A percentile compares a stretch with the other conserved stretches of the same genome.
Conservation (phyloP, 2,888 invertebrate genomes). For the Lepidocyrtoides sp. region DNA sequence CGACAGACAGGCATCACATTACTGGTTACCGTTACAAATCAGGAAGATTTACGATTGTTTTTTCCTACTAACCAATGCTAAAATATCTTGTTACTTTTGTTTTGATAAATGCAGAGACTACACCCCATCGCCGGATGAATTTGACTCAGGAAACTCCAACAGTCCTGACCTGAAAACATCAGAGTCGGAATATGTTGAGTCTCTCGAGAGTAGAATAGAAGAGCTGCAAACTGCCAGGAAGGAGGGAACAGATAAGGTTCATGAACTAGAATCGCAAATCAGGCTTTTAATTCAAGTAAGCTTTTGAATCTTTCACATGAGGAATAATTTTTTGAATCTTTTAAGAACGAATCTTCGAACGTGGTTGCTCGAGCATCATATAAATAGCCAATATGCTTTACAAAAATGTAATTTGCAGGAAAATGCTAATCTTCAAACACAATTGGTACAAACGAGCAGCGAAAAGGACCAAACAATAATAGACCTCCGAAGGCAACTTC, state of each 20-base stretch:
- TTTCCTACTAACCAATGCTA: too few relatives aligned
- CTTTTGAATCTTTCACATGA: neutral
- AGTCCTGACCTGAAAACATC: constrained; percentile 84
- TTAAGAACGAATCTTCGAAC: neutral
- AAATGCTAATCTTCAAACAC: constrained; percentile 91
- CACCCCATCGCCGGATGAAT: constrained; percentile 83
- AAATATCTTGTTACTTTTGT: too few relatives aligned
- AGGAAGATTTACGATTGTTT: too few relatives aligned
- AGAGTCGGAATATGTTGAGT: constrained; percentile 84
- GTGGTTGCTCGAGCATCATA: neutral
- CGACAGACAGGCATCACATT: too few relatives aligned
- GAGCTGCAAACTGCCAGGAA: constrained; percentile 82
- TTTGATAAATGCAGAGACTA: constrained; percentile 84
- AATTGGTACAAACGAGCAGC: constrained; percentile 89
- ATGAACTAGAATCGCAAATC: constrained; percentile 83
- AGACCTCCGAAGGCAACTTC: constrained; percentile 82
- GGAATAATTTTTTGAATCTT: too few relatives aligned
- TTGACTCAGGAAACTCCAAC: constrained; percentile 84
- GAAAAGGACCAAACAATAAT: constrained; percentile 91
- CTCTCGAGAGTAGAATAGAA: constrained; percentile 83
- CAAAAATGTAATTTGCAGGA: constrained; percentile 87
- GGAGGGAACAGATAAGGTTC: constrained; percentile 82
- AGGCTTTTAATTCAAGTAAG: constrained; percentile 83
- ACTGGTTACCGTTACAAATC: too few relatives aligned
- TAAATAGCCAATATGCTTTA: neutral